Conservation (phyloP, 2,888 invertebrate species). For the Zelleria hepariella region DNA sequence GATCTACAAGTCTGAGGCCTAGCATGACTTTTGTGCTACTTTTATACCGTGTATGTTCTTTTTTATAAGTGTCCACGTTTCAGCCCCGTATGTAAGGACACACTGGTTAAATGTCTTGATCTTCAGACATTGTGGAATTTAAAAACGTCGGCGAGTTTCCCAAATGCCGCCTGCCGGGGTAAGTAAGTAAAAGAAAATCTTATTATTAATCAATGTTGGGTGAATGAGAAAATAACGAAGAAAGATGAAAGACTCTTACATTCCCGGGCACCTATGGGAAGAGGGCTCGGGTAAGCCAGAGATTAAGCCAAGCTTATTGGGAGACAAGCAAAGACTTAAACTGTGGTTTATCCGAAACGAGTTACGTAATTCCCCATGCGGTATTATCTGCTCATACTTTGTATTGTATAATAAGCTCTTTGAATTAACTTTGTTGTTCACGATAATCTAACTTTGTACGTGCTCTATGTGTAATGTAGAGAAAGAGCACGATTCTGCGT, state of each 20-base stretch:
- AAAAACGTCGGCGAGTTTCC: too few relatives aligned
- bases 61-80: too few relatives aligned
- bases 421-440: not conserved
- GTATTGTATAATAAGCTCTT: not conserved
- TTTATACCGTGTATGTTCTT: too few relatives aligned
- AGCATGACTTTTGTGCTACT: too few relatives aligned
- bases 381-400: not conserved
- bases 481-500: not conserved
- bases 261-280: not conserved
- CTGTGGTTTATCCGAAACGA: not conserved
- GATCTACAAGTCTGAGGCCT: too few relatives aligned
- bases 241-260: not conserved
- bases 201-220: not conserved
- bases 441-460: not conserved
- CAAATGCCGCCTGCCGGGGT: too few relatives aligned
- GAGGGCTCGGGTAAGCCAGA: not conserved
- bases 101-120: too few relatives aligned
- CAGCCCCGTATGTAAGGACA: too few relatives aligned
- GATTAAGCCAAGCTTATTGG: not conserved
- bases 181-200: not conserved
- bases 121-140: too few relatives aligned
- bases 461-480: not conserved
- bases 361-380: not conserved
- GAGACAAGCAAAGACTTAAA: not conserved
- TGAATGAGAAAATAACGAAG: not conserved